A percentile compares a stretch with the other conserved stretches of the same genome.
Evolutionary conservation across 2,797 vertebrate species (phyloP).

Genomic region (Galaxias olidus): DNA sequence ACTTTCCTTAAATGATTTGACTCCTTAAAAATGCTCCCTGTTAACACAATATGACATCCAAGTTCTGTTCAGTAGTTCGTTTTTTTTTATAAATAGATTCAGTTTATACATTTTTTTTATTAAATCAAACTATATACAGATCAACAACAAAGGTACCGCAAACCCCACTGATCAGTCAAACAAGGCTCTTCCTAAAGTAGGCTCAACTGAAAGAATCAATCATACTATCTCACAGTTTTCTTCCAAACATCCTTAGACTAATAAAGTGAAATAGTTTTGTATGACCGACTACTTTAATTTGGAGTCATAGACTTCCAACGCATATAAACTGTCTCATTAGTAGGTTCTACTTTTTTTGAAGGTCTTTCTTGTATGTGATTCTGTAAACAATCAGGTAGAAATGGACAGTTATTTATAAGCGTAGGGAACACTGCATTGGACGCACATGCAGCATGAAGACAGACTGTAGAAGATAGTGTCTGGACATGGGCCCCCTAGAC

Average conservation of each 20-base stretch:
- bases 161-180: slow-evolving; percentile 9
- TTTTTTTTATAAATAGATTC: slow-evolving; percentile 62
- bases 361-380: slow-evolving; percentile 15
- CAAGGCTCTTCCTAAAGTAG: not conserved
- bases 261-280: not conserved
- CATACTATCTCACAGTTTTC: not conserved
- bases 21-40: slow-evolving; percentile 78
- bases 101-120: slow-evolving; percentile 34
- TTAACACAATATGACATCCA: slow-evolving; percentile 79
- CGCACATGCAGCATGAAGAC: slow-evolving; percentile 22
- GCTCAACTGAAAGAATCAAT: slow-evolving; percentile 6
- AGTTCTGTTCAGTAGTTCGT: slow-evolving; percentile 73
- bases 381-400: slow-evolving; percentile 41
- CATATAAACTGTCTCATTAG: not conserved
- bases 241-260: not conserved
- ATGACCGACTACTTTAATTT: not conserved
- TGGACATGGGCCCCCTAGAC: slow-evolving; percentile 16
- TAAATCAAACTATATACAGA: slow-evolving; percentile 62
- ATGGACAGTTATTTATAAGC: slow-evolving; percentile 44
- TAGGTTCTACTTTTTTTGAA: slow-evolving; percentile 20
- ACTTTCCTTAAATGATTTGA: slow-evolving; percentile 13
- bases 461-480: slow-evolving; percentile 40
- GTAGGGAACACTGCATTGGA: slow-evolving; percentile 32
- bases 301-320: not conserved
- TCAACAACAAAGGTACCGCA: slow-evolving; percentile 25